Conservation (phyloP, 2,113 vertebrate genomes). For the Synodontis membranacea region DNA sequence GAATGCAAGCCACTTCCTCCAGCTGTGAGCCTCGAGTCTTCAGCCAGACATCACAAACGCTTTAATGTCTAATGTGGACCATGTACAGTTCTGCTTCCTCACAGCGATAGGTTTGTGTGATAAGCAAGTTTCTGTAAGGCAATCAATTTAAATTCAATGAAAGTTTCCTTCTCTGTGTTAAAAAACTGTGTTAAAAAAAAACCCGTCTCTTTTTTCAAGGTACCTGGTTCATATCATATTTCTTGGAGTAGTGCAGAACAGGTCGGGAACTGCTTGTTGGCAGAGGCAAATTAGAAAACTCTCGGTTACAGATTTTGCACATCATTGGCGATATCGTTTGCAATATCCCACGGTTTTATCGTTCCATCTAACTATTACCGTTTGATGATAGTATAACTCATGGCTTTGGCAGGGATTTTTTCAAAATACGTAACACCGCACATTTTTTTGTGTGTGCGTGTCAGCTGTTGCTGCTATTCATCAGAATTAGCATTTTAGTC, state of each 20-base stretch:
- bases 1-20: slow-evolving; percentile 50
- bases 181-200: not conserved
- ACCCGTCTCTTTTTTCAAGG: not conserved
- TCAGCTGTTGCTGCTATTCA: not conserved
- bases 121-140: not conserved
- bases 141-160: not conserved
- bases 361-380: not conserved
- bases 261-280: not conserved
- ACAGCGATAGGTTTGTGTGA: not conserved
- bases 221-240: not conserved
- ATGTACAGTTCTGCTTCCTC: slow-evolving; percentile 9
- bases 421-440: too few relatives aligned
- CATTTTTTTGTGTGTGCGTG: too few relatives aligned
- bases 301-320: not conserved
- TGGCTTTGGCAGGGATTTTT: too few relatives aligned
- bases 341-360: not conserved
- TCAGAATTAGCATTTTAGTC: not conserved
- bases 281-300: not conserved
- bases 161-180: not conserved
- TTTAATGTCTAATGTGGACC: slow-evolving; percentile 30
- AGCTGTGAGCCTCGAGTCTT: slow-evolving; percentile 45
- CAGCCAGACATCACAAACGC: slow-evolving; percentile 32
- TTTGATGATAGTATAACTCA: not conserved
- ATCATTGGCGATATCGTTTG: not conserved
- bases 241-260: too few relatives aligned